A percentile compares a stretch with the other conserved stretches of the same genome.
Evolutionary conservation across 2,113 vertebrate species (phyloP).

Genomic region (Tragelaphus imberbis): DNA sequence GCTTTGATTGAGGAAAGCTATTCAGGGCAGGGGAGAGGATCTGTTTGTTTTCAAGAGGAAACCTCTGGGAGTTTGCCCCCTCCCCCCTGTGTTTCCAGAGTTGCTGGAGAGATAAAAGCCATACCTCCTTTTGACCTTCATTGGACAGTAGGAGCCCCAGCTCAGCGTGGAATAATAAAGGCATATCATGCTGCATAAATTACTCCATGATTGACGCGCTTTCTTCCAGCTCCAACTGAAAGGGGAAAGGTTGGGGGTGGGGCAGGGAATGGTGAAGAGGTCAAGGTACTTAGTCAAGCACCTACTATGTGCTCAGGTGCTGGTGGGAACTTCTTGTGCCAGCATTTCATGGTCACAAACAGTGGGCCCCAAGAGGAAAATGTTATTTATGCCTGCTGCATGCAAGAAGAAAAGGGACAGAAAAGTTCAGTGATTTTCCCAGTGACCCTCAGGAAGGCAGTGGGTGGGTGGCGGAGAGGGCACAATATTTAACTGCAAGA

Average conservation of each 20-base stretch:
- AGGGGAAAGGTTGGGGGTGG: background rate
- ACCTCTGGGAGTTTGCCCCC: conserved; percentile 36
- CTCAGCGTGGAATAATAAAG: conserved; percentile 65
- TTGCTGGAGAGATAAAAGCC: conserved; percentile 71
- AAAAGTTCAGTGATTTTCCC: background rate
- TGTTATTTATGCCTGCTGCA: background rate
- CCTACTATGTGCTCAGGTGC: background rate
- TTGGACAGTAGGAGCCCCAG: conserved; percentile 60
- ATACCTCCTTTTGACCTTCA: conserved; percentile 66
- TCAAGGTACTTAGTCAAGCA: background rate
- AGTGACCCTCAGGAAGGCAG: background rate
- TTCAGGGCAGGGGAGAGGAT: conserved; percentile 46
- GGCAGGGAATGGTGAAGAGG: background rate
- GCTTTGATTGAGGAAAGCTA: conserved; percentile 63
- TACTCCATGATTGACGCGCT: conserved; percentile 57
- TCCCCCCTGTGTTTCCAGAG: conserved; percentile 41
- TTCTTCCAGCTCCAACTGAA: conserved; percentile 48
- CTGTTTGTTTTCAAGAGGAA: conserved; percentile 71
- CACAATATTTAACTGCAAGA: background rate
- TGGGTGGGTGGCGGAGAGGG: background rate
- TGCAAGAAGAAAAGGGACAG: background rate
- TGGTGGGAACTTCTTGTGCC: background rate
- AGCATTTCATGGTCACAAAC: background rate
- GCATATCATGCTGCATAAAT: conserved; percentile 69
- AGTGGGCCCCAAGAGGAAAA: background rate